Base-by-base conservation (phyloP, 2,888 invertebrate species). In the Pseudococcus longispinus region DNA sequence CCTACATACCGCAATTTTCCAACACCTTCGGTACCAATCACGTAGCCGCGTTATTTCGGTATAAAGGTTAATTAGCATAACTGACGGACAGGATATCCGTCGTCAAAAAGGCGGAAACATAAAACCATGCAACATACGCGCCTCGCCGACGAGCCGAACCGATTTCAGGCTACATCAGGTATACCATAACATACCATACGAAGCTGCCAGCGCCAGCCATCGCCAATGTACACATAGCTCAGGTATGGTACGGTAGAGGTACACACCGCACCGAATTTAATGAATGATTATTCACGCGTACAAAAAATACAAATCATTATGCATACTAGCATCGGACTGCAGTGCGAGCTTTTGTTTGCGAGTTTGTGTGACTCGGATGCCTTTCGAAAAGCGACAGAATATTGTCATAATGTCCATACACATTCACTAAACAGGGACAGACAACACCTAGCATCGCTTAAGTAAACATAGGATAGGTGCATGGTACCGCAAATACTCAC, bases 31-130 rank as follows among this genome's bases (percentile, higher is more conserved):
- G 8, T n/a, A 60, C 60, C 60, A 60, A 60, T 60, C 60, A 60
- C 60, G 60, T 23, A 37, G 37, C 6, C 23, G 60, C 23, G 60
- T 60, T 60, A 60, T 60, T 60, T 23, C 11, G 60, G 23, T 60
- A 70, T 32, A 80, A 42, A 20, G 42, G 42, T 42, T 80, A 80
- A 80, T 80, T 80, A 80, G 77, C 77, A 80, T 80, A 80, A 80
- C 77, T 42, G 77, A 80, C 77, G 77, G 77, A 80, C 77, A 80
- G 77, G 77, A 80, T 80, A 42, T 80, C 77, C 77, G 77, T 80
- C 77, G 37, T 37, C 77, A 20, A 80, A 42, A 80, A 42, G 77
- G 77, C 77, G 77, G 77, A 80, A 80, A 42, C 42, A 80, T 80
- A 80, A 80, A 80, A 80, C 77, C 42, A 32, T 74, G 37, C 29